Percentiles rank a stretch among this genome's conserved stretches.
Conservation (phyloP, 2,113 vertebrate species). For the Trachemys scripta region DNA sequence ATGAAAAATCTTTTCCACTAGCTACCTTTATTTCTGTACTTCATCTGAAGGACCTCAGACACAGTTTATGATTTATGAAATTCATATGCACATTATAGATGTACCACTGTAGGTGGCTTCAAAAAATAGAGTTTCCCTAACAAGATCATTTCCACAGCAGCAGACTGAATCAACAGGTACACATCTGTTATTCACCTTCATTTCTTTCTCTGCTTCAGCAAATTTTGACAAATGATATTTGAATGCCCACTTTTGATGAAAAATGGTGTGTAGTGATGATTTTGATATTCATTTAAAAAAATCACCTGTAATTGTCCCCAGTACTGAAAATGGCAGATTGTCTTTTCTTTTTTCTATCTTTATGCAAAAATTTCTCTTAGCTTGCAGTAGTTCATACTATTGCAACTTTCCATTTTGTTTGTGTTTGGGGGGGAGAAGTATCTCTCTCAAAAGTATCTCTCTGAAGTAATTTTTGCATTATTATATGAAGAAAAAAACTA, state of each 20-base stretch:
- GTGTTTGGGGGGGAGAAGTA: not conserved
- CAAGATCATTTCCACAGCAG: not conserved
- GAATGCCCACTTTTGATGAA: conserved; percentile 48
- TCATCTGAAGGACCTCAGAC: conserved; percentile 43
- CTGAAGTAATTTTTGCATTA: not conserved
- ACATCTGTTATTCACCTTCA: not conserved
- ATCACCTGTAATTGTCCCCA: conserved; percentile 33
- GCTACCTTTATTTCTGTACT: conserved; percentile 34
- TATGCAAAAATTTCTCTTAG: not conserved
- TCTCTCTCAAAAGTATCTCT: not conserved
- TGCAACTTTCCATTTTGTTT: conserved; percentile 19
- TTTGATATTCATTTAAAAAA: conserved; percentile 42
- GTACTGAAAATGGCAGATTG: conserved; percentile 32
- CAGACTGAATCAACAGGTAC: not conserved
- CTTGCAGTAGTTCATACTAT: conserved; percentile 4
- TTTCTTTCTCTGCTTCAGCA: conserved; percentile 29
- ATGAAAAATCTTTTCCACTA: conserved; percentile 27
- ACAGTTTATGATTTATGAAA: conserved; percentile 47
- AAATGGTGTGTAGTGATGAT: not conserved
- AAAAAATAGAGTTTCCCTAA: conserved; percentile 24
- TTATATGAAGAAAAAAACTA: not conserved
- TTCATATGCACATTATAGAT: not conserved
- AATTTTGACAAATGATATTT: conserved; percentile 36
- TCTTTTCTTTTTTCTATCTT: conserved; percentile 10
- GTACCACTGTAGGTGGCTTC: not conserved